Conservation (phyloP, 1,140 invertebrate species). For the Caerostris darwini region DNA sequence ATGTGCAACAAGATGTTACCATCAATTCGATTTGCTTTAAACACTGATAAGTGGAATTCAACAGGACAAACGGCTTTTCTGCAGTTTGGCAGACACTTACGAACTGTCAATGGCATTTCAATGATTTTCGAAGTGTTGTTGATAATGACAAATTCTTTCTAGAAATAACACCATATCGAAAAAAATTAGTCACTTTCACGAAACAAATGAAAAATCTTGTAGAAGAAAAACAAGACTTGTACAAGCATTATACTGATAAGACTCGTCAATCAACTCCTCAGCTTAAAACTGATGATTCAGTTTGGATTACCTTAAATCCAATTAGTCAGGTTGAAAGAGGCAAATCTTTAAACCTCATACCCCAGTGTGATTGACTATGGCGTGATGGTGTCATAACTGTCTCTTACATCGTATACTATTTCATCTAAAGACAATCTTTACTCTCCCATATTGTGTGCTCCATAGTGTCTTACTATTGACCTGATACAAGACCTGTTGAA, state of each 20-base stretch:
- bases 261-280: no score
- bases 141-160: not conserved
- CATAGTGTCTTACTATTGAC: no score
- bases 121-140: not conserved
- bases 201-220: not conserved
- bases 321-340: not conserved
- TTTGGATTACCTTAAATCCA: not conserved
- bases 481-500: no score
- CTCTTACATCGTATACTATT: no score
- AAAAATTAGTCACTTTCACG: not conserved
- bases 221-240: not conserved
- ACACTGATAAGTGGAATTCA: not conserved
- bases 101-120: not conserved
- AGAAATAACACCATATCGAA: not conserved
- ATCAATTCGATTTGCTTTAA: not conserved
- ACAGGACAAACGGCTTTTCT: not conserved
- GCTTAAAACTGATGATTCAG: not conserved
- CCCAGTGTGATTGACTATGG: not conserved
- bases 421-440: no score
- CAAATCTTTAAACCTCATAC: not conserved
- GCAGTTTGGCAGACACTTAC: not conserved
- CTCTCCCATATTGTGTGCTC: no score
- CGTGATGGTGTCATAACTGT: not conserved
- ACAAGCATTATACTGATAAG: not conserved
- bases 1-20: not conserved